Evolutionary conservation across 2,113 vertebrate genomes (phyloP).

Genomic region (Psilopsiagon aymara): DNA sequence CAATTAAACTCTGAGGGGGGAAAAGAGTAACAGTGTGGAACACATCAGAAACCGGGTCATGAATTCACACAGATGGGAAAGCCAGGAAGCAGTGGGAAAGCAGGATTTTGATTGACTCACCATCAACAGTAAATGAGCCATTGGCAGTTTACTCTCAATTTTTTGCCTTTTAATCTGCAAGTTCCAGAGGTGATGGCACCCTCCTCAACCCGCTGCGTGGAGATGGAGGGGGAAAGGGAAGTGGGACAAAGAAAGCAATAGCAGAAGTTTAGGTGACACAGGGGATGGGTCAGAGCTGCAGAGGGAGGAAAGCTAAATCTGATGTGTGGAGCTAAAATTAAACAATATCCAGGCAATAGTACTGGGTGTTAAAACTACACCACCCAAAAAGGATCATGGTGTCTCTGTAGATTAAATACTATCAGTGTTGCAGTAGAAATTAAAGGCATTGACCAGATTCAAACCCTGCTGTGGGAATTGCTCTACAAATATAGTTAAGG

Average conservation of each 20-base stretch:
- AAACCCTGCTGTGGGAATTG: not conserved
- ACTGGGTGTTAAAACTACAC: not conserved
- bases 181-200: constrained; percentile 51
- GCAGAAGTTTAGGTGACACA: not conserved
- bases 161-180: constrained; percentile 66
- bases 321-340: not conserved
- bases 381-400: not conserved
- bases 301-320: not conserved
- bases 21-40: constrained; percentile 73
- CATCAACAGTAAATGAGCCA: constrained; percentile 71
- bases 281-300: not conserved
- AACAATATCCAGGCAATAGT: not conserved
- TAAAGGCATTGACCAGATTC: not conserved
- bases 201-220: not conserved
- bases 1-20: constrained; percentile 75
- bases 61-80: constrained; percentile 75
- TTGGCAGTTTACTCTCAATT: constrained; percentile 66
- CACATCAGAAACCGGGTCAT: constrained; percentile 74
- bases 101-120: constrained; percentile 70
- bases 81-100: constrained; percentile 70
- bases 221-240: not conserved
- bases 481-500: not conserved
- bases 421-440: not conserved
- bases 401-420: constrained; percentile 38
- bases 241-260: not conserved